Evolutionary conservation across 1,140 invertebrate species (phyloP).

Genomic region (Alviniconcha marisindica): DNA sequence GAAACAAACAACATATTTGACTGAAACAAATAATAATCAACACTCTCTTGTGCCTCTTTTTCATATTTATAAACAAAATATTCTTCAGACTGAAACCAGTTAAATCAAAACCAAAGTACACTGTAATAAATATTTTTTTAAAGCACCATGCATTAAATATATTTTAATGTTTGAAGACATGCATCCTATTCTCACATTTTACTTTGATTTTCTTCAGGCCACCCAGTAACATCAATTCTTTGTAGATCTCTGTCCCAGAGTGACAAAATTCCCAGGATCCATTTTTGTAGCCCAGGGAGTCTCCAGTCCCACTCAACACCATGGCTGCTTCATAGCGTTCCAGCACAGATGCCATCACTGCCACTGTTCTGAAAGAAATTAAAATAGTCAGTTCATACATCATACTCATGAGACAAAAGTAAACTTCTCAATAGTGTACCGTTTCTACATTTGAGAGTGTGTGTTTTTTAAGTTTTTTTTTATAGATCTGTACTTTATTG

Average conservation of each 20-base stretch:
- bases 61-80: not conserved
- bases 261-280: constrained; percentile 70
- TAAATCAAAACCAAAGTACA: not conserved
- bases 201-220: constrained; percentile 58
- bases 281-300: constrained; percentile 70
- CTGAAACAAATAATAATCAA: not conserved
- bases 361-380: not conserved
- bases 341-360: not conserved
- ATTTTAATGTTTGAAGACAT: too few species aligned
- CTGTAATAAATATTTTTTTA: too few species aligned
- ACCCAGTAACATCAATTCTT: constrained; percentile 60
- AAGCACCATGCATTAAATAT: too few species aligned
- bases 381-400: not conserved
- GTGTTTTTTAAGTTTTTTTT: too few species aligned
- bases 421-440: too few species aligned
- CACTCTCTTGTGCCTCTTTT: not conserved
- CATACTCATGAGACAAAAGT: too few species aligned
- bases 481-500: too few species aligned
- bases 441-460: too few species aligned
- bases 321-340: constrained; percentile 61
- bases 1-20: too few species aligned
- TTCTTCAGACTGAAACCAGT: not conserved
- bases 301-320: constrained; percentile 70
- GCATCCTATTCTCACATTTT: constrained; percentile 55
- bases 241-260: constrained; percentile 59